Base-by-base conservation (phyloP, 2,797 vertebrate species). In the Sciurus carolinensis region DNA sequence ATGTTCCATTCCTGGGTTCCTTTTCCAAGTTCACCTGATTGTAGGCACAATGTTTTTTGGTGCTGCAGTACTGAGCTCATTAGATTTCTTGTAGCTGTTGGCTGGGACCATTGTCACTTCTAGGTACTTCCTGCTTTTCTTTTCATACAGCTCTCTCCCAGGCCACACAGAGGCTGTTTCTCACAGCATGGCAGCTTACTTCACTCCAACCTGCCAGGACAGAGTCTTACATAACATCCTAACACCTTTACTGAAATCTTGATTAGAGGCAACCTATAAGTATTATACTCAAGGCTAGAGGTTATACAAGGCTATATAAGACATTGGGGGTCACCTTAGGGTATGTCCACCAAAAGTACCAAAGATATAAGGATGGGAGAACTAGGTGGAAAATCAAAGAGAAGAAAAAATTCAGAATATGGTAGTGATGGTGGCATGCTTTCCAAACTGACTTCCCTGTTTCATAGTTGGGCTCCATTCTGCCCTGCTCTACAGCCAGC, bases 31-130 rank as follows among this genome's bases (percentile, higher is more conserved):
- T 81, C 18, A 66, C 33, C 52, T 90, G 22, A 39, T 82, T 88
- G 6, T 94, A 77, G 54, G 73, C 47, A 94, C 22, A 87, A 73
- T 87, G 33, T 95, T 95, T 84, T 59, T 84, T 85, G 77, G 47
- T n/a, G 30, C 15, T 86, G 6, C 73, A 30, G 3, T 39, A 44
- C 42, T 39, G 10, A 94, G 36, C 20, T 76, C 62, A 47, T 66
- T 18, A 50, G 1, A 44, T 11, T 42, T 69, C 75, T 94, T 82
- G 50, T 66, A 82, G 47, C 18, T 62, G 4, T 92, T 39, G 30
- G 26, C 28, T 62, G 11, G n/a, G 22, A 26, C 20, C 44, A 15
- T n/a, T 52, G 11, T 86, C 30, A 39, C 44, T 76, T 42, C 44
- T 39, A 80, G 26, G 66, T 80, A 28, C 18, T 26, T 39, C 67